These are phyloP conservation scores for Serilophus lunatus DNA, from an alignment of 2,113 vertebrate species.

Conservation along the genomic window DNA sequence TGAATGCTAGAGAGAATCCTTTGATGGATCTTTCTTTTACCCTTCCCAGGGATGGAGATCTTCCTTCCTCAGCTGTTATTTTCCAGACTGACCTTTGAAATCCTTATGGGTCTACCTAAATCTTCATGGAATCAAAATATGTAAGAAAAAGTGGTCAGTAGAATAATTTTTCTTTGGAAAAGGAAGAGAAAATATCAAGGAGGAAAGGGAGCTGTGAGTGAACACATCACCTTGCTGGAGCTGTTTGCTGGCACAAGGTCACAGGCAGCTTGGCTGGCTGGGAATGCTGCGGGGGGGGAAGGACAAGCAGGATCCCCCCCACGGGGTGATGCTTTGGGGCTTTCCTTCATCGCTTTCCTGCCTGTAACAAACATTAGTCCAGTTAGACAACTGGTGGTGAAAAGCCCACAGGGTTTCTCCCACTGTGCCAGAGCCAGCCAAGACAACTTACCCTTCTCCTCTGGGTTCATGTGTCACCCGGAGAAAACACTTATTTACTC, in stretches of 20 bases:
- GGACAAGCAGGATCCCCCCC: rapidly evolving
- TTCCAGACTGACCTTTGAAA: neutral
- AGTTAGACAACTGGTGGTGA: neutral
- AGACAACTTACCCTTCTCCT: conserved; percentile 11
- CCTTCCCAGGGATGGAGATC: neutral
- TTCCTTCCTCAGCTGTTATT: neutral
- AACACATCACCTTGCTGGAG: neutral
- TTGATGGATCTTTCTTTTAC: neutral
- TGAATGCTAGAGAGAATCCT: neutral
- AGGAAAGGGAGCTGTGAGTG: rapidly evolving
- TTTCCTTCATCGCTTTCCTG: neutral
- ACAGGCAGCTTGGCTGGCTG: rapidly evolving
- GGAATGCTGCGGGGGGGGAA: neutral
- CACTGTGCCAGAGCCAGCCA: neutral
- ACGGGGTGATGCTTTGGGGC: neutral
- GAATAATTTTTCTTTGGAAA: neutral
- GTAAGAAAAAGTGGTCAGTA: rapidly evolving
- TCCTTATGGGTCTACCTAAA: neutral
- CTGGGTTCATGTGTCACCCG: neutral
- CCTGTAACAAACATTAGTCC: neutral
- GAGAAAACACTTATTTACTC: conserved; percentile 20
- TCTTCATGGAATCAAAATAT: rapidly evolving
- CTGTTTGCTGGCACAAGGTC: neutral
- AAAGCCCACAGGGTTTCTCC: neutral
- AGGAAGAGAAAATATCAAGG: neutral